Conservation (phyloP, 2,888 invertebrate species). For the Lycia hirtaria region DNA sequence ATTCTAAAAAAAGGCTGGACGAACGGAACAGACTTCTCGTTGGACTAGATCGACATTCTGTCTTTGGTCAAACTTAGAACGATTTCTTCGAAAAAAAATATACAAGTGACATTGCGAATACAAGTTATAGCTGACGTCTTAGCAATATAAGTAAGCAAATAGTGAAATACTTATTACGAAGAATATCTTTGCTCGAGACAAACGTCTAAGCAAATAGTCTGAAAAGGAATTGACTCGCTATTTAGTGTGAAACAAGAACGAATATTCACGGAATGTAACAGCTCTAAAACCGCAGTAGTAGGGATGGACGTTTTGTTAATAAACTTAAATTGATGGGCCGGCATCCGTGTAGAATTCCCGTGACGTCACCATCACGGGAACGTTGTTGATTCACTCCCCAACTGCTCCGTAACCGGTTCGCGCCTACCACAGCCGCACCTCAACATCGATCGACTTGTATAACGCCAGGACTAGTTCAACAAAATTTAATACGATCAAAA, state of each 20-base stretch:
- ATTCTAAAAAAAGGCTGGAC: no score
- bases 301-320: conserved; percentile 35
- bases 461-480: conserved; percentile 41
- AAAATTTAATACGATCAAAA: conserved; percentile 35
- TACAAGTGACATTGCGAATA: no score
- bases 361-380: conserved; percentile 56
- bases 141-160: no score
- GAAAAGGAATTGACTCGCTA: not conserved
- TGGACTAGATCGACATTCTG: no score
- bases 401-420: conserved; percentile 42
- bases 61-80: no score
- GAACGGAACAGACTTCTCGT: no score
- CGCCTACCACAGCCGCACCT: conserved; percentile 35
- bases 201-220: not conserved
- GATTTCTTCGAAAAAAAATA: no score
- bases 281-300: conserved; percentile 7
- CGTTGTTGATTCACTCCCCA: conserved; percentile 56
- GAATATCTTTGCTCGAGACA: not conserved
- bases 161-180: no score
- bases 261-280: conserved; percentile 2
- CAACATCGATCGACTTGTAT: conserved; percentile 31
- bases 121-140: no score
- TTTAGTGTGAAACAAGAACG: not conserved
- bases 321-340: conserved; percentile 45
- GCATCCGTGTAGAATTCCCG: conserved; percentile 21